A percentile compares a stretch with the other conserved stretches of the same genome.
Evolutionary conservation across 2,113 vertebrate species (phyloP).

Genomic region (Eublepharis macularius): DNA sequence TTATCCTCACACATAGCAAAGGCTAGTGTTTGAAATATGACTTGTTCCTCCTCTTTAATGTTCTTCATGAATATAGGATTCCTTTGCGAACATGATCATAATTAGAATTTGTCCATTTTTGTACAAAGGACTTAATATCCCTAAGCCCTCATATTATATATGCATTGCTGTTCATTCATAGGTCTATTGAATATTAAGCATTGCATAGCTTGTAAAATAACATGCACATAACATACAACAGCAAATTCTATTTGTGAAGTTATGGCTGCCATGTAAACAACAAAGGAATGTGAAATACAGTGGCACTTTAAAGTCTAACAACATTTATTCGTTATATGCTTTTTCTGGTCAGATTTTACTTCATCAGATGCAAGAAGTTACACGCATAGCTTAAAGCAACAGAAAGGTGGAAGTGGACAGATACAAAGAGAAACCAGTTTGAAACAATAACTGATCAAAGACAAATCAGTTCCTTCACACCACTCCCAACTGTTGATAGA

Average conservation of each 20-base stretch:
- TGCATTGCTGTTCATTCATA: not conserved
- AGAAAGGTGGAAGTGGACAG: too few species aligned
- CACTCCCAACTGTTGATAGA: too few species aligned
- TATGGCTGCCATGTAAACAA: not conserved
- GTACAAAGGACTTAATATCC: not conserved
- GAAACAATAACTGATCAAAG: too few species aligned
- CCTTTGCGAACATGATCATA: not conserved
- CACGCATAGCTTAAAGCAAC: too few species aligned
- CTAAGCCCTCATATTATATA: not conserved
- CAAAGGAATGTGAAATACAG: not conserved
- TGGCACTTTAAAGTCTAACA: too few species aligned
- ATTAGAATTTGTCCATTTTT: not conserved
- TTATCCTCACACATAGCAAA: not conserved
- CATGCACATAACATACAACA: not conserved
- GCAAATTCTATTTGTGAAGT: accelerated
- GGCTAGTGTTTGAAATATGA: not conserved
- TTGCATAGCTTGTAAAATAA: not conserved
- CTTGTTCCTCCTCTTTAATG: not conserved
- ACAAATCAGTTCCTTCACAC: too few species aligned
- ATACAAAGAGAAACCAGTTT: too few species aligned
- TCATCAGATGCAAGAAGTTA: too few species aligned
- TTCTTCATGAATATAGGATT: not conserved
- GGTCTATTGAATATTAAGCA: not conserved
- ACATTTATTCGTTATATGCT: too few species aligned
- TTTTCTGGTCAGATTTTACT: too few species aligned